phyloP scores from a whole-genome alignment of 2,888 invertebrate genomes.

The Drosophila austrosaltans region DNA sequence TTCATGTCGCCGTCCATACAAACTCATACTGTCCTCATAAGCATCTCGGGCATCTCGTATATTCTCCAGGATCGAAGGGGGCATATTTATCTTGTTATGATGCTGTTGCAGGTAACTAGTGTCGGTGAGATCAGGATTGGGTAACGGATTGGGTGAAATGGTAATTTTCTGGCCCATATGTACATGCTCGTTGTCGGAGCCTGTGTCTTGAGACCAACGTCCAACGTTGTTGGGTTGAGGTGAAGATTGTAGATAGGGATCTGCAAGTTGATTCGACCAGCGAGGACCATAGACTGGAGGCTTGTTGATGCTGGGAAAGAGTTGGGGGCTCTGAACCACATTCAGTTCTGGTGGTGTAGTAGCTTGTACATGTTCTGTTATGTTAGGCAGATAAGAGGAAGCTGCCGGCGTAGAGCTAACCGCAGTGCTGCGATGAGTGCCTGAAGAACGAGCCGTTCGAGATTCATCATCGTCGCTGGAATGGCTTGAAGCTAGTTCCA shows the following conservation, averaged over 20 bases:
- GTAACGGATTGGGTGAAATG: slow-evolving; percentile 88
- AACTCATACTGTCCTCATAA: slow-evolving; percentile 78
- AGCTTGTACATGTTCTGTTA: slow-evolving; percentile 85
- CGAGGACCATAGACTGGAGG: slow-evolving; percentile 86
- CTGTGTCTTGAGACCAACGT: slow-evolving; percentile 92
- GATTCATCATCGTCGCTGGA: slow-evolving; percentile 95
- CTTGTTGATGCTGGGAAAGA: slow-evolving; percentile 87
- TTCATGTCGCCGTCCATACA: slow-evolving; percentile 81
- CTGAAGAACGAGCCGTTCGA: slow-evolving; percentile 81
- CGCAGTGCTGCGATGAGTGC: slow-evolving; percentile 83
- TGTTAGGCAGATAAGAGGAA: slow-evolving; percentile 86
- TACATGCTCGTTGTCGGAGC: slow-evolving; percentile 88
- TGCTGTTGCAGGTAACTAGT: slow-evolving; percentile 85
- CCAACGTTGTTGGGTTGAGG: slow-evolving; percentile 84
- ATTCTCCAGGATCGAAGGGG: slow-evolving; percentile 86
- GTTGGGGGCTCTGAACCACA: slow-evolving; percentile 87
- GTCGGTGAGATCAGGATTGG: slow-evolving; percentile 91
- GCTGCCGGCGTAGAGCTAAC: slow-evolving; percentile 82
- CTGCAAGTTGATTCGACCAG: slow-evolving; percentile 88
- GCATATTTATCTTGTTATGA: slow-evolving; percentile 84
- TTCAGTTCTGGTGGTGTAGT: slow-evolving; percentile 87
- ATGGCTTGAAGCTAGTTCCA: slow-evolving; percentile 97
- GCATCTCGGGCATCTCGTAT: slow-evolving; percentile 85
- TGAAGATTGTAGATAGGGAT: slow-evolving; percentile 86
- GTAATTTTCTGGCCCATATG: slow-evolving; percentile 85